Evolutionary conservation across 2,888 invertebrate species (phyloP), one percentile per base, ranked within the genome.

Genomic region (Hypolimnas misippus): DNA sequence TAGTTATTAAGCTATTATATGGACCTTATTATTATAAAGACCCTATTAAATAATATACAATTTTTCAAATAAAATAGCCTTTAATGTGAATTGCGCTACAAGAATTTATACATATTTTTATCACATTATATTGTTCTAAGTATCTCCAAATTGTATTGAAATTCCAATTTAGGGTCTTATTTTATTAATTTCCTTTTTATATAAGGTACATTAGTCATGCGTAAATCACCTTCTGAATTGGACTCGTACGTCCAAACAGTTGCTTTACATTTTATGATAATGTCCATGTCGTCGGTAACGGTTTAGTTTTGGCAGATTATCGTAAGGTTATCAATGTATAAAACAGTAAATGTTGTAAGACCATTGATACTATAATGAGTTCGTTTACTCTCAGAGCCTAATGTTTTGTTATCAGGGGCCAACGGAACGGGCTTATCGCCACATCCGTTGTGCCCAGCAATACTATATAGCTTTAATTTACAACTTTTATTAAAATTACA

Each of bases 341-440:
- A 55, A 67, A 53, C 57, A 68, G 64, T 68, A 65, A 70, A 73
- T 76, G 73, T 76, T 73, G 74, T 74, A 75, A 75, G 76, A 73
- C 72, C 71, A 73, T 75, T 76, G 73, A 73, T 74, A 72, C 68
- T 70, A 66, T 71, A 80, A 79, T 75, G 86, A 81, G 87, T 86
- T 84, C 86, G 82, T 89, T 87, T 84, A 80, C 86, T 86, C 82
- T 78, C 74, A 67, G 70, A 69, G 77, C 83, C 84, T 79, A 85
- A 86, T 82, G 82, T 79, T 65, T 71, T 73, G 78, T 86, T 88
- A 89, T 89, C 89, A 71, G 76, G 63, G 71, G 76, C 79, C 81
- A 81, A 78, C 88, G 87, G 88, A 85, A 88, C 84, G 81, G 65
- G 73, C 74, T 85, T 87, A 88, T 89, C 84, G 70, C 67, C 74